Evolutionary conservation across 2,888 invertebrate species (phyloP).

Genomic region (Adelphocoris suturalis): DNA sequence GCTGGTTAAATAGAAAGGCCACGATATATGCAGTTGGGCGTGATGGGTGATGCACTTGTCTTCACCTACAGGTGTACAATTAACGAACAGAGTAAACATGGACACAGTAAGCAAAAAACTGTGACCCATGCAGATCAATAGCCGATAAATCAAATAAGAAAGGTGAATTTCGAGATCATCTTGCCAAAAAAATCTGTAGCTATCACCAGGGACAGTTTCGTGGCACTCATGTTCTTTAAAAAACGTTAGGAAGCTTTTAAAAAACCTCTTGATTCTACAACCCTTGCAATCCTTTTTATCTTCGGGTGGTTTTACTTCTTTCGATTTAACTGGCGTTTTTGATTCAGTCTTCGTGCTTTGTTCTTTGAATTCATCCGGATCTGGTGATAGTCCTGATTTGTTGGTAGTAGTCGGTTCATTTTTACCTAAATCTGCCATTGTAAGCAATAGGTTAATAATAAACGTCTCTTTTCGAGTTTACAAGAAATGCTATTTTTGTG

Average conservation of each 20-base stretch:
- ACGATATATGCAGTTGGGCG: neutral
- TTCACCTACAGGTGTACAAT: neutral
- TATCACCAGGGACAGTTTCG: neutral
- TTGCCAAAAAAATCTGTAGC: neutral
- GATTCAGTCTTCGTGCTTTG: no score
- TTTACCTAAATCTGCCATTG: no score
- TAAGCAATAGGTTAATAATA: no score
- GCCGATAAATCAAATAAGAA: neutral
- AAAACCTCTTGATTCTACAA: neutral
- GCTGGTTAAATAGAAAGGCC: slow-evolving; percentile 7
- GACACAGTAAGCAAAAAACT: neutral
- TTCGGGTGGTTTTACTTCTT: neutral
- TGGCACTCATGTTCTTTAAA: no score
- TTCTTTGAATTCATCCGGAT: no score
- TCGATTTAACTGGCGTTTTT: no score
- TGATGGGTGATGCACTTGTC: neutral
- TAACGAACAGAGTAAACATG: neutral
- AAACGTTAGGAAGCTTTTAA: no score
- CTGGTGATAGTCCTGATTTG: no score
- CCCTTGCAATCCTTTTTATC: neutral
- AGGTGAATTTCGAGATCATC: neutral
- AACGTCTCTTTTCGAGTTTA: no score
- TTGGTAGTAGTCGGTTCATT: no score
- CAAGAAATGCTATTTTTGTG: no score
- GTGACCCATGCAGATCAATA: neutral